Evolutionary conservation across 2,113 vertebrate genomes (phyloP), one percentile per base, ranked within the genome.

Genomic region (Carollia perspicillata): DNA sequence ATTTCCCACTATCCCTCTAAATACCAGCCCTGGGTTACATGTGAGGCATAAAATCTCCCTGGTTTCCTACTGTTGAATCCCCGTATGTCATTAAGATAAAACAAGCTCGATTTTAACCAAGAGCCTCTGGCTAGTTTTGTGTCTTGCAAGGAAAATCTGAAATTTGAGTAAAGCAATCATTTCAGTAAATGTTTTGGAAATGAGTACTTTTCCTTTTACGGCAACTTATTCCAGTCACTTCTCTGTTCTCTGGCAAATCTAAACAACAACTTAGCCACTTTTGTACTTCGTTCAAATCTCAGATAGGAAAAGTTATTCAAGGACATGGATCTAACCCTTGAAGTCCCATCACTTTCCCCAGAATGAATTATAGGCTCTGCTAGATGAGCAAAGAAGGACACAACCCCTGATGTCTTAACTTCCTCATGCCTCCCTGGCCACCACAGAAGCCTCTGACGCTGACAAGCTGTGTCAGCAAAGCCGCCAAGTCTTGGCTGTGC

Each of bases 91-190:
- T 87, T 88, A 94, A 88, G 77, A 88, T 85, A 95, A 96, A 97
- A 87, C 75, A 95, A 94, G 60, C 78, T 78, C 77, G 40, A 23
- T 85, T 14, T 78, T 87, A 93, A 93, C 95, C 80, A 92, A 95
- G 58, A 88, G 20, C 80, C 74, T 77, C 49, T 96, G 95, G 78
- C 90, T 92, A 92, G 80, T 72, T 88, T 84, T 89, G 49, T 65
- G n/a, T 92, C 79, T 96, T 81, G 40, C 13, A 81, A 68, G n/a
- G 72, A 72, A 96, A 96, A 83, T 85, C 30, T 96, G 94, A 90
- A 97, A 97, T 95, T 74, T 92, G 84, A 97, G 92, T 49, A 95
- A 63, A 96, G 93, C 17, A 90, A 88, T 93, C 75, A 93, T 95
- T 92, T 95, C 71, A 37, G 60, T 75, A 65, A 92, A 88, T n/a